A percentile compares a stretch with the other conserved stretches of the same genome.
These are phyloP conservation scores for Fundulus diaphanus DNA, from an alignment of 2,797 vertebrate species.

Conservation along the genomic window DNA sequence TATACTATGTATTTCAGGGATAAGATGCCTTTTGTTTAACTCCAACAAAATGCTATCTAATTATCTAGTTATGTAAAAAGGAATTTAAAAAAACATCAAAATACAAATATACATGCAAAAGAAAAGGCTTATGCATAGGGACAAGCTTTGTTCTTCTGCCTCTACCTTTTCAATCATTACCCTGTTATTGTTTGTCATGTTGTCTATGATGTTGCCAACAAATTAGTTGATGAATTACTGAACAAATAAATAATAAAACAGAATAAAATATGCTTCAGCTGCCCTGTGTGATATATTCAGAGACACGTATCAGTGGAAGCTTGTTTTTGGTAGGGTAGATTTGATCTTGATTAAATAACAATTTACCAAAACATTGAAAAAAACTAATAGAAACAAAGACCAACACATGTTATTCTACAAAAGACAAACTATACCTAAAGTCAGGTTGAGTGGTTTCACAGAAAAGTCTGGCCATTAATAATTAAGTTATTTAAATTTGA, in stretches of 20 bases:
- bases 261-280: too few relatives aligned
- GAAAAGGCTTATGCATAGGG: too few relatives aligned
- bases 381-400: background rate
- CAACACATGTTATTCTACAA: background rate
- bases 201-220: too few relatives aligned
- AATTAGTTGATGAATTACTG: too few relatives aligned
- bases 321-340: background rate
- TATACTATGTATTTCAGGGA: too few relatives aligned
- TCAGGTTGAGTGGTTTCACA: background rate
- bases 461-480: background rate
- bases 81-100: background rate
- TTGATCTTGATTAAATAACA: background rate
- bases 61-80: background rate
- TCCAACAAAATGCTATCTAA: too few relatives aligned
- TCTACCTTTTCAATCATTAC: too few relatives aligned
- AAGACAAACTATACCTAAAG: background rate
- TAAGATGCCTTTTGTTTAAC: too few relatives aligned
- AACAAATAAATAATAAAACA: too few relatives aligned
- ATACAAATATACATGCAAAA: background rate
- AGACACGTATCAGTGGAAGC: background rate
- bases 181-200: too few relatives aligned
- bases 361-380: too few relatives aligned
- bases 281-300: background rate
- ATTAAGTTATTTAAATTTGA: background rate
- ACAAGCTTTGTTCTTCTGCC: too few relatives aligned